Conservation (phyloP, 2,797 vertebrate species). For the Buphagus erythrorhynchus region DNA sequence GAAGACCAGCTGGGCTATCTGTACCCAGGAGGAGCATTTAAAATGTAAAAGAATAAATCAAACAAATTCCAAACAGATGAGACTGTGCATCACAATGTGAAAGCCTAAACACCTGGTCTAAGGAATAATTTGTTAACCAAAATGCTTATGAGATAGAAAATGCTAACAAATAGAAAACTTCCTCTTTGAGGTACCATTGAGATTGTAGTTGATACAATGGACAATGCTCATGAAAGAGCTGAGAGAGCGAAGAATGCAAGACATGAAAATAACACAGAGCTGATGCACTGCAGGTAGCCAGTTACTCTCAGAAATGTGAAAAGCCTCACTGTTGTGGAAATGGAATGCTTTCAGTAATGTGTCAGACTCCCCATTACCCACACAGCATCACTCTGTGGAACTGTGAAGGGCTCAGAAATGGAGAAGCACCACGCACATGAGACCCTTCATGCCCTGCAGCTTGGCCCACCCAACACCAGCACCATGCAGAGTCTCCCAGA, state of each 20-base stretch:
- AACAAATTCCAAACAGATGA: not conserved
- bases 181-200: not conserved
- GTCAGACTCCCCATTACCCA: not conserved
- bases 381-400: not conserved
- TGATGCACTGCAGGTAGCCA: not conserved
- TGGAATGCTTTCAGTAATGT: not conserved
- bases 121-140: not conserved
- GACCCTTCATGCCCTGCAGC: not conserved
- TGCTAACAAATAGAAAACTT: not conserved
- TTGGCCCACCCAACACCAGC: not conserved
- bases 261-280: not conserved
- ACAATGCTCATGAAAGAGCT: not conserved
- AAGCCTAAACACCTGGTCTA: rapidly evolving
- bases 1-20: not conserved
- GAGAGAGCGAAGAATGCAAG: not conserved
- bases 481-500: rapidly evolving
- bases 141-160: not conserved
- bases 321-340: not conserved
- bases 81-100: not conserved
- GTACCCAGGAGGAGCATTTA: not conserved
- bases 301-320: not conserved
- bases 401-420: not conserved
- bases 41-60: not conserved
- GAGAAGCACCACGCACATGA: rapidly evolving
- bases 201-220: not conserved